A percentile compares a stretch with the other conserved stretches of the same genome.
These are phyloP conservation scores for Accipiter cooperii DNA, from an alignment of 2,113 vertebrate species.

Conservation along the genomic window DNA sequence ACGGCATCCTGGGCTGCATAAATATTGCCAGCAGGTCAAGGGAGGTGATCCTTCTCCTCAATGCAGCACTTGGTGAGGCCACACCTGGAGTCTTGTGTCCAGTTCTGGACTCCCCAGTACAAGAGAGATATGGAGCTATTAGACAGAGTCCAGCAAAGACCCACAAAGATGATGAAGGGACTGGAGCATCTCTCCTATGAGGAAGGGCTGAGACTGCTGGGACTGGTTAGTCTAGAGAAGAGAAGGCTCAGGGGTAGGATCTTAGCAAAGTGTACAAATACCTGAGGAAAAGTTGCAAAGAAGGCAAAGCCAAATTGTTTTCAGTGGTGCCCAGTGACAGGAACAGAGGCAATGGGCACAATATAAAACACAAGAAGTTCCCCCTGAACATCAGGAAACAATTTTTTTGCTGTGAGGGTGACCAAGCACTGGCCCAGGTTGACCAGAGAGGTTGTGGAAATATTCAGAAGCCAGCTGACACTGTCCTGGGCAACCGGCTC, in stretches of 20 bases:
- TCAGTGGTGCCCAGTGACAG: background rate
- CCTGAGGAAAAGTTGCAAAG: background rate
- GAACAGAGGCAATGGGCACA: background rate
- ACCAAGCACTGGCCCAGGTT: background rate
- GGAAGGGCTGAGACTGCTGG: background rate
- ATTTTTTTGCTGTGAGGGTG: background rate
- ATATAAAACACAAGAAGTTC: fast-evolving
- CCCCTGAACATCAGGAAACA: background rate
- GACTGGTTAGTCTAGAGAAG: background rate
- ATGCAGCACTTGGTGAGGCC: too few relatives aligned
- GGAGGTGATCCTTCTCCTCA: background rate
- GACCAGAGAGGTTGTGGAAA: background rate
- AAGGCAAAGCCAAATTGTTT: background rate
- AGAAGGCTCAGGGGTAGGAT: background rate
- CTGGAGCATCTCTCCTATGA: background rate
- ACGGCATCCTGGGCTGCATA: background rate
- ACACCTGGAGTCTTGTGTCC: background rate
- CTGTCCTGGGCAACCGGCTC: fast-evolving
- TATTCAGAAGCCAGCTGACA: background rate
- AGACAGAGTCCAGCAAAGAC: background rate
- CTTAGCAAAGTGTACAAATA: background rate
- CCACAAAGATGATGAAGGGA: background rate
- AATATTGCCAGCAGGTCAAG: background rate
- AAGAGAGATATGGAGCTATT: too few relatives aligned
- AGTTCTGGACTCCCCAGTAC: background rate